phyloP scores from a whole-genome alignment of 37 sponge, comb jelly and placozoan genomes.

The Eunapius fragilis region DNA sequence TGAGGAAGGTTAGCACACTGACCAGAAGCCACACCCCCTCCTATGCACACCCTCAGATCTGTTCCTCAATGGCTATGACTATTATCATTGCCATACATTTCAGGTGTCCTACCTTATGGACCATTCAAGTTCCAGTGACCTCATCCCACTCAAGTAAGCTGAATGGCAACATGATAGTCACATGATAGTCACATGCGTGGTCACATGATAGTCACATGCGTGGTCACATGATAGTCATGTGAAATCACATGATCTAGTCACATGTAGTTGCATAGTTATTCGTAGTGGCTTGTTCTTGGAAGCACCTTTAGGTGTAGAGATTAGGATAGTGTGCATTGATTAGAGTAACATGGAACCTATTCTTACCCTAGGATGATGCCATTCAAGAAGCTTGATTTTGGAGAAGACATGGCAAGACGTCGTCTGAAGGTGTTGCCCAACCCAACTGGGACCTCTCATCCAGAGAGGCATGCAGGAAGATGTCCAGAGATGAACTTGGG shows the following conservation, averaged over 20 bases:
- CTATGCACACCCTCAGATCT: too few relatives aligned
- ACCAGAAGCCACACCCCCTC: too few relatives aligned
- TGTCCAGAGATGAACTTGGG: neutral
- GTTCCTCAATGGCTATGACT: too few relatives aligned
- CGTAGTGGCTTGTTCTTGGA: too few relatives aligned
- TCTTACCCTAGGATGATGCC: neutral
- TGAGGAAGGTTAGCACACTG: constrained; percentile 73
- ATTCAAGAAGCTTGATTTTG: constrained; percentile 63
- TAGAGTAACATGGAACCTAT: neutral
- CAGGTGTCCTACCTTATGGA: neutral
- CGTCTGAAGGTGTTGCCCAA: constrained; percentile 73
- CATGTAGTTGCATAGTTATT: too few relatives aligned
- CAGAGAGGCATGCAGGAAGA: constrained; percentile 52
- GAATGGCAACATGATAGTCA: too few relatives aligned
- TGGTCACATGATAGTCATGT: too few relatives aligned
- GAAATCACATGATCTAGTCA: too few relatives aligned
- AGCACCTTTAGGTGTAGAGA: neutral
- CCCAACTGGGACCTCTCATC: constrained; percentile 68
- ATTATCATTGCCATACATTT: neutral
- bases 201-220: too few relatives aligned
- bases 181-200: too few relatives aligned
- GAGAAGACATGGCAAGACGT: constrained; percentile 69
- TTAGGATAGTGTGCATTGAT: neutral
- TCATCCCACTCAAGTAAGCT: constrained; percentile 43
- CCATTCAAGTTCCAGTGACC: neutral